phyloP scores from a whole-genome alignment of 2,113 vertebrate genomes.

The Helogale parvula region DNA sequence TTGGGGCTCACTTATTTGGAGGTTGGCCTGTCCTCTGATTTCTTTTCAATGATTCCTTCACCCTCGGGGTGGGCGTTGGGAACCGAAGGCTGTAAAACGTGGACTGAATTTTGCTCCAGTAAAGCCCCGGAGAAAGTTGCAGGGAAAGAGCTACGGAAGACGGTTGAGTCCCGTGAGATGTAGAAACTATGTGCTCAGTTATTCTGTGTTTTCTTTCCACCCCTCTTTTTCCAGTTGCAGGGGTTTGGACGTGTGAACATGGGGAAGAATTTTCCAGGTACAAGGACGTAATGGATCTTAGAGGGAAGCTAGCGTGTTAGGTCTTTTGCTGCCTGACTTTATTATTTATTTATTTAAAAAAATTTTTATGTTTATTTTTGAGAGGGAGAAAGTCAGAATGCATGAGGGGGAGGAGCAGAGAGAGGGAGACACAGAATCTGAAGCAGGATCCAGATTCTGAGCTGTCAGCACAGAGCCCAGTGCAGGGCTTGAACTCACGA shows the following conservation, averaged over 20 bases:
- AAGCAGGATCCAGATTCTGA: too few relatives aligned
- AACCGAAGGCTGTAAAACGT: neutral
- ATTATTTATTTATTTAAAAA: too few relatives aligned
- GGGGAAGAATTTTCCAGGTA: neutral
- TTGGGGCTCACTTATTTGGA: neutral
- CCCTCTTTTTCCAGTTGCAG: neutral
- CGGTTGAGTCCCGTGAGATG: neutral
- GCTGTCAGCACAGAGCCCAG: too few relatives aligned
- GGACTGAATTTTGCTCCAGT: neutral
- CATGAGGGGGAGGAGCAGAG: too few relatives aligned
- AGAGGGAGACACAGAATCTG: too few relatives aligned
- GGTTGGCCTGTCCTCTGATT: neutral
- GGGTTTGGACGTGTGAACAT: neutral
- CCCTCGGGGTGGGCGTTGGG: neutral
- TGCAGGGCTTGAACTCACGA: too few relatives aligned
- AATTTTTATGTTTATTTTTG: too few relatives aligned
- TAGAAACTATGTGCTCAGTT: neutral
- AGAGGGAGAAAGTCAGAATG: too few relatives aligned
- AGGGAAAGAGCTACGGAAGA: neutral
- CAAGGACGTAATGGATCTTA: neutral
- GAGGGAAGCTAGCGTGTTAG: neutral
- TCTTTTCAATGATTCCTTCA: neutral
- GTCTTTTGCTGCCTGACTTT: neutral
- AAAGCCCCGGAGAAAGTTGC: rapidly evolving
- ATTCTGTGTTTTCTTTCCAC: neutral